Conservation (phyloP, 2,797 vertebrate species). For the Heterohyrax brucei region DNA sequence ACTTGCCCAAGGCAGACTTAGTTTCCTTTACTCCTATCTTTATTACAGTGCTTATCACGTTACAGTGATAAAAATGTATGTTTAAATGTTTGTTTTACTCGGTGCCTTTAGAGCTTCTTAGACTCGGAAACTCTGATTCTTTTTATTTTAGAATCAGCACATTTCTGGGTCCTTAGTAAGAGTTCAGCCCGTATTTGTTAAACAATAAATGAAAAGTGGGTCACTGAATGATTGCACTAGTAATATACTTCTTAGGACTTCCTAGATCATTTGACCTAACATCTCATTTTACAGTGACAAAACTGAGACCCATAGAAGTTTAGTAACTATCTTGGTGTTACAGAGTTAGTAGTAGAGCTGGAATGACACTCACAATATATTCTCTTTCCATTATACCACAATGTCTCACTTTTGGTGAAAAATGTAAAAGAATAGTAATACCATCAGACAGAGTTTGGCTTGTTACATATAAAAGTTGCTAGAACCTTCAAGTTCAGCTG, state of each 20-base stretch:
- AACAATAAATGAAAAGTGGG: neutral
- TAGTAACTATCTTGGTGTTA: neutral
- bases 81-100: neutral
- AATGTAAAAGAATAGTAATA: neutral
- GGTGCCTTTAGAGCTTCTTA: neutral
- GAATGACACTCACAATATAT: neutral
- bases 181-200: neutral
- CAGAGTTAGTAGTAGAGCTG: neutral
- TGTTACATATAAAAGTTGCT: neutral
- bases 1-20: neutral
- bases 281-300: neutral
- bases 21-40: neutral
- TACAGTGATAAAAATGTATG: neutral
- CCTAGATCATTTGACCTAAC: neutral
- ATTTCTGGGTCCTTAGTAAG: neutral
- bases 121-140: neutral
- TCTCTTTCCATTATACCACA: neutral
- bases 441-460: neutral
- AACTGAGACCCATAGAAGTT: neutral
- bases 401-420: neutral
- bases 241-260: neutral
- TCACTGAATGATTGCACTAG: neutral
- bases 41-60: neutral
- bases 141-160: neutral
- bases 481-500: neutral